Base-by-base conservation (phyloP, 2,888 invertebrate genomes). In the Flabesymbios commensalis region DNA sequence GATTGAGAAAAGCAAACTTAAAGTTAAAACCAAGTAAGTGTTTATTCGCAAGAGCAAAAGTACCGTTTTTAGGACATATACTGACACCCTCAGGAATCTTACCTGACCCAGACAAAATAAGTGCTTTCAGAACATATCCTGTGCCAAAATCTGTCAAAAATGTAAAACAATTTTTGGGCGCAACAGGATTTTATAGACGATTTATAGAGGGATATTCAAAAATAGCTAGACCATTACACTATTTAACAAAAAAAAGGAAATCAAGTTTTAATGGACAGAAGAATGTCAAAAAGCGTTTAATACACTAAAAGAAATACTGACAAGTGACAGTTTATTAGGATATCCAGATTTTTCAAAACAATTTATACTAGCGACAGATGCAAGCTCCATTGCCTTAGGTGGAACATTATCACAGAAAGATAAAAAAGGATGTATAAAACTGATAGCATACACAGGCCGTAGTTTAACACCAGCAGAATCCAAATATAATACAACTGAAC, bases 221-320 rank as follows among this genome's bases (percentile, higher is more conserved):
- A 10, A 49, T 28, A 7, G 49, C 49, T 7, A 22, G 19, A 10
- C 49, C 49, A 10, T 28, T 49, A 28, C 7, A 17, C 19, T 26
- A 26, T 10, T 26, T 14, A 10, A 26, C 5, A 49, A 24, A 7
- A 7, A 49, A 7, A 26, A 22, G 14, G 29, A 28, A 10, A 19
- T 28, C 26, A 24, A 10, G 10, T 49, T 49, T 19, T 10, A 10
- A 7, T 49, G 49, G 49, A 19, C 10, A 10, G 10, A 7, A 14
- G 10, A 49, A 49, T 49, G 49, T 49, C 24, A 49, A 28, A 49
- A 49, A 19, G 49, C 49, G 19, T 49, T 49, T 19, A 29, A 49
- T 28, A 28, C 7, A 7, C 49, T 49, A 14, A 49, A 49, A 19
- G 49, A 7, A 10, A 29, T 10, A 26, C 19, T 49, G 10, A 26